Evolutionary conservation across 2,113 vertebrate genomes (phyloP).

Genomic region (Todiramphus chloris): DNA sequence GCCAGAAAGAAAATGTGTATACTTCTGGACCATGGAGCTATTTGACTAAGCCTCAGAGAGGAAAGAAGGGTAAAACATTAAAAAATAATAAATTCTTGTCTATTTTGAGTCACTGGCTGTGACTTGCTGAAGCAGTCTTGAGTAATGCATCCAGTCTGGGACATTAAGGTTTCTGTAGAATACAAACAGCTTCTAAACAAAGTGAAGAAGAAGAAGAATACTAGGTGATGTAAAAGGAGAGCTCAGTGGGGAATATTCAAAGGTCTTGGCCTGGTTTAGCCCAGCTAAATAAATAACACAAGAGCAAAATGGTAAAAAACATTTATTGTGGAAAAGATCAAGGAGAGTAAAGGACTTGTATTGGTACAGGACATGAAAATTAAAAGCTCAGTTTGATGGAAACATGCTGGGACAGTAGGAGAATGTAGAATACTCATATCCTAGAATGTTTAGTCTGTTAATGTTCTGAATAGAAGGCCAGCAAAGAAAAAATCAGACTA

Average conservation of each 20-base stretch:
- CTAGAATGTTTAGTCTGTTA: not conserved
- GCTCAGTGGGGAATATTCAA: not conserved
- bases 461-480: not conserved
- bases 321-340: not conserved
- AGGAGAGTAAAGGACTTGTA: not conserved
- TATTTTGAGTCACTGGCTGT: not conserved
- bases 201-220: not conserved
- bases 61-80: not conserved
- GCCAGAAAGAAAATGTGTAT: not conserved
- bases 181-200: not conserved
- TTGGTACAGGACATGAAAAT: not conserved
- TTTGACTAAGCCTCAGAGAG: not conserved
- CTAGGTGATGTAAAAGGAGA: not conserved
- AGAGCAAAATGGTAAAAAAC: not conserved
- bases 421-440: not conserved
- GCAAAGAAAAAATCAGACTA: not conserved
- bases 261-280: not conserved
- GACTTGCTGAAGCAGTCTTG: not conserved
- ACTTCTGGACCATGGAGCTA: not conserved
- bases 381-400: not conserved
- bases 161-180: not conserved
- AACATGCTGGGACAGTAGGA: not conserved
- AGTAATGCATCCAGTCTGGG: not conserved
- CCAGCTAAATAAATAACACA: not conserved
- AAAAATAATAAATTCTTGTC: not conserved